Base-by-base conservation (phyloP, 2,888 invertebrate genomes). In the Chymomyza amoena region DNA sequence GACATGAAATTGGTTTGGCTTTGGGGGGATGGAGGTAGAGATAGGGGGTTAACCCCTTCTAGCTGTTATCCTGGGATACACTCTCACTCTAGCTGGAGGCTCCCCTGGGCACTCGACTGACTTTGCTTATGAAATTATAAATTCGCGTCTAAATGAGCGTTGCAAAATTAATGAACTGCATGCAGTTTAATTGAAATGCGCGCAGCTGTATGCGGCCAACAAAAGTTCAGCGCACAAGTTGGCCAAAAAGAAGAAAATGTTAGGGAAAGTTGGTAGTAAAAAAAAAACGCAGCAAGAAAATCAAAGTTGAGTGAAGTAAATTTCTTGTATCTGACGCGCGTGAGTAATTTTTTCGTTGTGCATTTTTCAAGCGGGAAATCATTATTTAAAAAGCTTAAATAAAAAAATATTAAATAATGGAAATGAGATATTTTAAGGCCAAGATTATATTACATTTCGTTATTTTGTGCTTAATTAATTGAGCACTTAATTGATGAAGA, bases 111-210 rank as follows among this genome's bases (percentile, higher is more conserved):
- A 54, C 52, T 54, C 4, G n/a, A 36, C 61, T 61, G 56, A 45
- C 68, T 71, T 68, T 69, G 73, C 77, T 79, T 74, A 71, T 70
- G 74, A 87, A 84, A 84, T 84, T 84, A 84, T 84, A 84, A 84
- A 84, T 84, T 84, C 88, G 75, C 87, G 75, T 84, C 83, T 88
- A 84, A 84, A 84, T 84, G 83, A 84, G 87, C 84, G 84, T 79
- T 88, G 83, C 87, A 84, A 84, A 84, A 84, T 84, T 84, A 84
- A 84, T 84, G 83, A 84, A 86, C 83, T 84, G 83, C 84, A 84
- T 86, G 88, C 83, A 84, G 88, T 84, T 84, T 88, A 84, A 84
- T 86, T 84, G 83, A 84, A 83, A 83, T 88, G 88, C 71, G 81
- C 88, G 81, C 88, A 78, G 72, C 71, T 68, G 73, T 70, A 62